Evolutionary conservation across 2,888 invertebrate genomes (phyloP), one percentile per base, ranked within the genome.

Genomic region (Itoplectis maculator): DNA sequence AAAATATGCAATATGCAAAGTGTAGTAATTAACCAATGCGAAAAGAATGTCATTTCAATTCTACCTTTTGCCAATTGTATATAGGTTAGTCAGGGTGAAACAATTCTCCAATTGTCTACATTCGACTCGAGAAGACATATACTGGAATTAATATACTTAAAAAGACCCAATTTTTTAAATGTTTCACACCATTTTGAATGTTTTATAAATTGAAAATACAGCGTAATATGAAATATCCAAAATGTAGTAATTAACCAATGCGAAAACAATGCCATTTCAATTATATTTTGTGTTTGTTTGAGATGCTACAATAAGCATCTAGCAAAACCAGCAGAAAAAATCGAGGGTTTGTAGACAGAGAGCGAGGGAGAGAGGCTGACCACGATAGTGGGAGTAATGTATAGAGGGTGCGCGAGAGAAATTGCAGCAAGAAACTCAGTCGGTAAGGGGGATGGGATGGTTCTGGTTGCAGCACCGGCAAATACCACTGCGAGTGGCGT

Each of bases 311-410:
- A 54, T 54, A 23, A 54, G 23, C 20, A 5, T 54, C 5, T 11
- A 4, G 11, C 0, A 13, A 0, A 23, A 11, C 11, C 15, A 59
- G n/a, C 9, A 37, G n/a, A 15, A 56, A 59, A 15, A n/a, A 59
- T 6, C 7, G 37, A 37, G 35, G 1, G 35, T n/a, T 29, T 13
- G 20, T 54, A 54, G 45, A 23, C 8, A 29, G 29, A 5, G 29
- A 29, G 29, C 2, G 5, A 2, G 5, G 29, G 29, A 29, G 69
- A 47, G 65, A 65, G n/a, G 23, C n/a, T 59, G 45, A 63, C 61
- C 35, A 51, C 29, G 75, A 29, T 54, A 59, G 29, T 68, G 80
- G 82, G 78, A 76, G 83, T 15, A 63, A 35, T 54, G 73, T 13
- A 54, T 40, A 51, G 37, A 20, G 68, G 66, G 51, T 42, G 51